A percentile compares a stretch with the other conserved stretches of the same genome.
phyloP scores from a whole-genome alignment of 2,113 vertebrate species.

The Callospermophilus lateralis region DNA sequence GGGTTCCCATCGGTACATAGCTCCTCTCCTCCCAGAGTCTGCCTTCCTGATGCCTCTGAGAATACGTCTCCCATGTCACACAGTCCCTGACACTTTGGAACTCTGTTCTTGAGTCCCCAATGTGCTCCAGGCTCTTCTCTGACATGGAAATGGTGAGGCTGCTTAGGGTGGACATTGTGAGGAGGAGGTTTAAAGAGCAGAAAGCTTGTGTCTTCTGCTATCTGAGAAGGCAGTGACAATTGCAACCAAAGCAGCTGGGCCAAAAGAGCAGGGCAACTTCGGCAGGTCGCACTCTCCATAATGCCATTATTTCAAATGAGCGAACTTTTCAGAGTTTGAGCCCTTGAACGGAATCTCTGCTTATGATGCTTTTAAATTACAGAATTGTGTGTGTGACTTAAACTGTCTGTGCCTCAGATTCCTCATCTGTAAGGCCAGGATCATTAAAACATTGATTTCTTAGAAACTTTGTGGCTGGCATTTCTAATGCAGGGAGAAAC shows the following conservation, averaged over 20 bases:
- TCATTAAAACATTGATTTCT: neutral
- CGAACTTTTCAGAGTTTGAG: neutral
- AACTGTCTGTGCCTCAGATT: neutral
- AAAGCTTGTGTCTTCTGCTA: neutral
- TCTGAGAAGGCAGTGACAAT: neutral
- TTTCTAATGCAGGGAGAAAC: neutral
- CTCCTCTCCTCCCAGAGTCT: neutral
- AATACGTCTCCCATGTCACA: rapidly evolving
- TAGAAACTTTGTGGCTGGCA: neutral
- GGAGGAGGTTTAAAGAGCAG: neutral
- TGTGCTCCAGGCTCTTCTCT: neutral
- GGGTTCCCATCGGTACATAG: neutral
- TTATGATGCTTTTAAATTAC: neutral
- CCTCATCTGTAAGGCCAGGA: neutral
- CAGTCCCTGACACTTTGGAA: rapidly evolving
- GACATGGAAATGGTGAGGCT: neutral
- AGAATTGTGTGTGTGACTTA: neutral
- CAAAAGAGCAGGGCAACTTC: neutral
- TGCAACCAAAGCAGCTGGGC: neutral
- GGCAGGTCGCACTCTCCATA: rapidly evolving
- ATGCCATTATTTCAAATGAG: neutral
- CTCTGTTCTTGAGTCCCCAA: too few relatives aligned
- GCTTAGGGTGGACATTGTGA: neutral
- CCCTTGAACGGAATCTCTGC: neutral
- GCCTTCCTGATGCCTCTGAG: neutral